phyloP scores from a whole-genome alignment of 2,797 vertebrate genomes.

The Phoeniculus purpureus region DNA sequence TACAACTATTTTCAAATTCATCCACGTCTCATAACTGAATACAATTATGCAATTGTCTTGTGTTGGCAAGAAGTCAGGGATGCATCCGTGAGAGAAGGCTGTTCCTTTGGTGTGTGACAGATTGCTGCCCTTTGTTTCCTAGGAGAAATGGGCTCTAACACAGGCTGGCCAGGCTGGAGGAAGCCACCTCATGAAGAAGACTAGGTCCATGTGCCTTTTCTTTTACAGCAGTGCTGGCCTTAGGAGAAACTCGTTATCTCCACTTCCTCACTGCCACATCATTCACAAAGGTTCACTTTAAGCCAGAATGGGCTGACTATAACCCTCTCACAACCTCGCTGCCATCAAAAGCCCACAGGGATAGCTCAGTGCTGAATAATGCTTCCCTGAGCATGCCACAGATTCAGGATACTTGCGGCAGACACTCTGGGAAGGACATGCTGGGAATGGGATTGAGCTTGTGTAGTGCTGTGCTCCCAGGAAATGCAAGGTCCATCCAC shows the following conservation, averaged over 20 bases:
- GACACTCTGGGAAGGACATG: accelerated
- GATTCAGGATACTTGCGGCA: background rate
- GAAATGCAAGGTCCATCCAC: background rate
- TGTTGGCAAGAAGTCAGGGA: background rate
- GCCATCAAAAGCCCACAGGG: background rate
- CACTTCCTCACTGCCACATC: background rate
- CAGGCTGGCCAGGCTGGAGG: background rate
- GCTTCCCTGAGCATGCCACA: background rate
- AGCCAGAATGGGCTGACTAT: background rate
- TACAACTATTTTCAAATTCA: background rate
- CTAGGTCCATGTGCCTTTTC: background rate
- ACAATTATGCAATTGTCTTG: background rate
- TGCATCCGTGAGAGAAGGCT: background rate
- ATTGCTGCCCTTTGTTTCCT: background rate
- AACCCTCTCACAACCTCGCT: background rate
- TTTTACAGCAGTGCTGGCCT: background rate
- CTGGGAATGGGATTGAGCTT: accelerated
- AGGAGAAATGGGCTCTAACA: accelerated
- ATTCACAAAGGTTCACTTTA: background rate
- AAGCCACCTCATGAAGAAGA: background rate
- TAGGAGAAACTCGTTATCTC: background rate
- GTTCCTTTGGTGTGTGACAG: background rate
- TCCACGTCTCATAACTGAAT: background rate
- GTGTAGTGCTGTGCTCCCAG: accelerated
- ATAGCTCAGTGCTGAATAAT: background rate